These are phyloP conservation scores for Nettapus auritus DNA, from an alignment of 2,113 vertebrate species.

Conservation along the genomic window DNA sequence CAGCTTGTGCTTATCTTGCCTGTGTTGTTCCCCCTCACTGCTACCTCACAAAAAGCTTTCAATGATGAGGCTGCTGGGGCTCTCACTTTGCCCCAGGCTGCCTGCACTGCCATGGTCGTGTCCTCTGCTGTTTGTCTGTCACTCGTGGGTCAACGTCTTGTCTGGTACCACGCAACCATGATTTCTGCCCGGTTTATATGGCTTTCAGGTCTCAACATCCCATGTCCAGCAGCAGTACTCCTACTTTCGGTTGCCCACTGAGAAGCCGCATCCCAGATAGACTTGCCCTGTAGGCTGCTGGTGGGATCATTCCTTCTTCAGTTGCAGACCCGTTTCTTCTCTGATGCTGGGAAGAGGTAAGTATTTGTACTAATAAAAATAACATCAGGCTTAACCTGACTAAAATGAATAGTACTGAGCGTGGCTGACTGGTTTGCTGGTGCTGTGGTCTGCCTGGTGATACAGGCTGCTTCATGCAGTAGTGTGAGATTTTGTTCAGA, in stretches of 20 bases:
- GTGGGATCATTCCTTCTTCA: neutral
- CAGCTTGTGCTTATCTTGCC: neutral
- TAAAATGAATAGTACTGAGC: neutral
- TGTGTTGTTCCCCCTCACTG: fast-evolving
- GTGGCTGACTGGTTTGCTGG: neutral
- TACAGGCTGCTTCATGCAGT: too few species aligned
- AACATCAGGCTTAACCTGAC: neutral
- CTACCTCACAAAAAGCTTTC: neutral
- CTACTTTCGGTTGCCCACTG: neutral
- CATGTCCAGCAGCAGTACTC: fast-evolving
- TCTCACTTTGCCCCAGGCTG: fast-evolving
- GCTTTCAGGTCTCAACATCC: neutral
- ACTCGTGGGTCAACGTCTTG: neutral
- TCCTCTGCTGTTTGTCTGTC: neutral
- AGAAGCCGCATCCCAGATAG: neutral
- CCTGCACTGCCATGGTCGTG: fast-evolving
- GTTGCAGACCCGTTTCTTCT: neutral
- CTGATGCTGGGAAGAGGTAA: neutral
- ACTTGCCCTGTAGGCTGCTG: neutral
- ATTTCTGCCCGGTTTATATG: fast-evolving
- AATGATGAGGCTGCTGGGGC: fast-evolving
- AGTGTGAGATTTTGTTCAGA: neutral
- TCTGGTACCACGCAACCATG: fast-evolving
- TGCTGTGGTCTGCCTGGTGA: neutral
- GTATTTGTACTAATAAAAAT: neutral